Evolutionary conservation across 2,797 vertebrate genomes (phyloP), one percentile per base, ranked within the genome.

Genomic region (Enteromius treurensis): DNA sequence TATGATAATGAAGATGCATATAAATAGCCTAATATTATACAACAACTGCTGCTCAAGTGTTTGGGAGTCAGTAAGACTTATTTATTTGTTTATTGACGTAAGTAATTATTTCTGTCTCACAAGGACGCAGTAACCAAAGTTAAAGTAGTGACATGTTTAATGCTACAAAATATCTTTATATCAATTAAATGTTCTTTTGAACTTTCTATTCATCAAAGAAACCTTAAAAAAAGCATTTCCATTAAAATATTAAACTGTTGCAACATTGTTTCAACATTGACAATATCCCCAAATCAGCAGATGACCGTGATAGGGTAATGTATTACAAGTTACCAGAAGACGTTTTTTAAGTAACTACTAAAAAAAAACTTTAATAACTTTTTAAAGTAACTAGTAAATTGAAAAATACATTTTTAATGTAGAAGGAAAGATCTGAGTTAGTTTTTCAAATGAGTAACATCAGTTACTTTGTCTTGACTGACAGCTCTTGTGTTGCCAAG

Each of bases 171-270:
- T 15, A 34, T 53, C 6, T 53, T 7, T 53, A 53, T 8, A 21
- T 53, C 51, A 53, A 21, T 19, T 21, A 19, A 53, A 21, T 8
- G 19, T 21, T 21, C 51, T 53, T 53, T 21, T 53, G 19, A 53
- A 53, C 19, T 21, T 53, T 53, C 19, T 53, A 21, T 53, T 53
- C 51, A 53, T 21, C 19, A n/a, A 9, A 53, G 7, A 53, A 53
- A 9, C 19, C 19, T 21, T 2, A 15, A 53, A 53, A n/a, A 60
- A 2, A 26, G 11, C 5, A 65, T 34, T 19, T 19, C n/a, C 42
- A 47, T 23, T 26, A 71, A 49, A 71, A 71, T 47, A 29, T 45
- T 70, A 70, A 26, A 62, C 58, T 14, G 58, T 29, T 69, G 42
- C 34, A 37, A 21, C 64, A 67, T 11, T 26, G 58, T 29, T 69